Conservation (phyloP, 2,888 invertebrate species). For the Lathronympha strigana region DNA sequence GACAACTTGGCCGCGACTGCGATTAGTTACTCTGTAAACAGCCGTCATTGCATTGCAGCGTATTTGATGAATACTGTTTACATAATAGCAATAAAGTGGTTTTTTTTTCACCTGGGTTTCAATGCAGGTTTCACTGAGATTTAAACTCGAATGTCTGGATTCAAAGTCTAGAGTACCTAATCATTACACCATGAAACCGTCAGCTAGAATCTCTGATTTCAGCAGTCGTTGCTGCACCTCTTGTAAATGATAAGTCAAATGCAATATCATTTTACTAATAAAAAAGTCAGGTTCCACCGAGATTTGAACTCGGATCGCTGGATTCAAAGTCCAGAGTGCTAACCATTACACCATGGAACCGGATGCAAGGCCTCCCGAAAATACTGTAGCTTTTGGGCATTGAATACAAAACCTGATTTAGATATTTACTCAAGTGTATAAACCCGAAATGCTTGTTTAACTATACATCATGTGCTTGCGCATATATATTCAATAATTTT, state of each 20-base stretch:
- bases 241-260: background rate
- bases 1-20: no score
- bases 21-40: no score
- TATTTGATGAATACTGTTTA: no score
- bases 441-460: background rate
- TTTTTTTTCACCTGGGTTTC: no score
- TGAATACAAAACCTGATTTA: background rate
- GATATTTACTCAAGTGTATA: conserved; percentile 11
- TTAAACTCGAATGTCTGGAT: conserved; percentile 94
- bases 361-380: conserved; percentile 28
- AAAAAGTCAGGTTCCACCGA: conserved; percentile 87
- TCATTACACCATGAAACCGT: background rate
- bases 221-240: background rate
- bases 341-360: conserved; percentile 92
- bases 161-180: conserved; percentile 90
- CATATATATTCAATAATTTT: background rate
- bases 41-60: no score
- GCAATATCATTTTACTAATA: background rate
- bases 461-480: background rate
- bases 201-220: background rate
- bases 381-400: background rate
- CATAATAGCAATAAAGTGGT: no score
- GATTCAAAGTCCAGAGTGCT: conserved; percentile 93
- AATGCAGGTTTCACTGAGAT: conserved; percentile 86
- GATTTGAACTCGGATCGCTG: conserved; percentile 94